These are phyloP conservation scores for Lysiphlebus fabarum DNA, from an alignment of 1,140 invertebrate species.

Conservation along the genomic window DNA sequence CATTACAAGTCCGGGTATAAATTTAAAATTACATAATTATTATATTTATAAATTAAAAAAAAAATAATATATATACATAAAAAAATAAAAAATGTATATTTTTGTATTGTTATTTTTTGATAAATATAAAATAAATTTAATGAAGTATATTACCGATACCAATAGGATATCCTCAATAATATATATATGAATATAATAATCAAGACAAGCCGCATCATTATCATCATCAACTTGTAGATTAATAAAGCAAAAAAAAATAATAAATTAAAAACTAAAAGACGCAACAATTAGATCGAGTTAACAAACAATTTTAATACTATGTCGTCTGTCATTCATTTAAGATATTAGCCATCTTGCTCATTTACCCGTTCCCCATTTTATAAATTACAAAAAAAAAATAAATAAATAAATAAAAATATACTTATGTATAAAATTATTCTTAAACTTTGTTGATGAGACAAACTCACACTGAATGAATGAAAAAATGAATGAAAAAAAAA, in stretches of 20 bases:
- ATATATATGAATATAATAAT: no score
- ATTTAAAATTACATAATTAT: not conserved
- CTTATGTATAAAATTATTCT: not conserved
- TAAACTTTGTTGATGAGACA: not conserved
- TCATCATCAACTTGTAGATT: conserved; percentile 32
- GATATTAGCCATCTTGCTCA: conserved; percentile 29
- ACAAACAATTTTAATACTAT: conserved; percentile 54
- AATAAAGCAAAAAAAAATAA: conserved; percentile 48
- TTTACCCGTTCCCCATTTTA: conserved; percentile 37
- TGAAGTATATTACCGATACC: no score
- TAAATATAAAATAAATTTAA: no score
- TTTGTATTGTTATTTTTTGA: no score
- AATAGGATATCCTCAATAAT: no score
- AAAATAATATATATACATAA: no score
- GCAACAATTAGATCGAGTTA: conserved; percentile 57
- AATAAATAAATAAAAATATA: no score
- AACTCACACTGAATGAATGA: no score
- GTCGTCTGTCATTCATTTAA: conserved; percentile 55
- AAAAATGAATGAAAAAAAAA: no score
- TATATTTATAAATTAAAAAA: no score
- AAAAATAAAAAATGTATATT: no score
- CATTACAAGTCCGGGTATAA: not conserved
- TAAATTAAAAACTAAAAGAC: conserved; percentile 36
- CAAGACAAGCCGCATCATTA: no score
- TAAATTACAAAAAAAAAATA: not conserved